Percentiles rank a stretch among this genome's conserved stretches.
These are phyloP conservation scores for Stramonita haemastoma DNA, from an alignment of 2,888 invertebrate species.

Conservation along the genomic window DNA sequence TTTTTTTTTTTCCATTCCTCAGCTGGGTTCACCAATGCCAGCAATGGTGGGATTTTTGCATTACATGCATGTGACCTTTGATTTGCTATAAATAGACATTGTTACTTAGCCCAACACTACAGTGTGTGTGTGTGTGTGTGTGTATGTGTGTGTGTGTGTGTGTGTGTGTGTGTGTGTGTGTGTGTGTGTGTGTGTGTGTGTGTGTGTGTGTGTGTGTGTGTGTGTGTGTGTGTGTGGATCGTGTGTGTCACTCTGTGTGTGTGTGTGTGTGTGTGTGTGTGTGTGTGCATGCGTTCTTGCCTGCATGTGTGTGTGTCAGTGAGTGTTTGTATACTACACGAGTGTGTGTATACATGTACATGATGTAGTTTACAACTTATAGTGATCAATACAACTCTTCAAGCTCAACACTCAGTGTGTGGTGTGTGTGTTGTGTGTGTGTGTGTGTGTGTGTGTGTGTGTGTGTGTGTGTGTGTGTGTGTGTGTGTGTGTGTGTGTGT, in stretches of 20 bases:
- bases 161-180: neutral
- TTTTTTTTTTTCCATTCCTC: neutral
- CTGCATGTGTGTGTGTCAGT: neutral
- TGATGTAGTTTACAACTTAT: neutral
- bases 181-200: neutral
- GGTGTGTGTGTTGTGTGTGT: too few species aligned
- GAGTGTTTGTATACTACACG: too few species aligned
- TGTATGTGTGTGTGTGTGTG: neutral
- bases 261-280: too few species aligned
- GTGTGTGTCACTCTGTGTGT: too few species aligned
- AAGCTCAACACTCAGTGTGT: neutral
- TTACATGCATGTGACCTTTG: neutral
- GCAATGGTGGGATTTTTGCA: neutral
- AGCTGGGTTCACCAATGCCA: too few species aligned
- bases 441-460: neutral
- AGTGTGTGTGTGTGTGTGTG: neutral
- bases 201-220: constrained; percentile 6
- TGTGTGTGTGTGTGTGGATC: neutral
- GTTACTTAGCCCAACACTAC: neutral
- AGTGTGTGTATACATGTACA: neutral
- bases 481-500: constrained; percentile 1
- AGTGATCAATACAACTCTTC: neutral
- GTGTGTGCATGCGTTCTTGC: too few species aligned
- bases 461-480: constrained; percentile 1
- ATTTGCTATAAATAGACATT: neutral